These are phyloP conservation scores for Megalops cyprinoides DNA, from an alignment of 2,797 vertebrate genomes.

Conservation along the genomic window DNA sequence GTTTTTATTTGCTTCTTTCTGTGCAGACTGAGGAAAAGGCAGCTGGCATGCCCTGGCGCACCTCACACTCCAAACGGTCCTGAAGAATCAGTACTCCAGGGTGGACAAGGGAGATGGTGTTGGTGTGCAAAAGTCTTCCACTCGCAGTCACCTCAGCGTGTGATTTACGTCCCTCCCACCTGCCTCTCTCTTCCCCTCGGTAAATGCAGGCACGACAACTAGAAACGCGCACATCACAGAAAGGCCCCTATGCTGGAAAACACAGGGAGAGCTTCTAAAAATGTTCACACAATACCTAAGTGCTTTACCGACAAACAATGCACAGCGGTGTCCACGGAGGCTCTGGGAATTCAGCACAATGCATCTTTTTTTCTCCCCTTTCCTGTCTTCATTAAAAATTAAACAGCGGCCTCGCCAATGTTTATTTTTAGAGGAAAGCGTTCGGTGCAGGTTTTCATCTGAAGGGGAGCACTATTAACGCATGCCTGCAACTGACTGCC, in stretches of 20 bases:
- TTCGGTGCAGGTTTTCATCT: background rate
- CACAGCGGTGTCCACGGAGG: background rate
- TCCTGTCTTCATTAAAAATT: constrained; percentile 1
- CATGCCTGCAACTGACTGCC: background rate
- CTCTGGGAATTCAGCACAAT: background rate
- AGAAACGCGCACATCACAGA: background rate
- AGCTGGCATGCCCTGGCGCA: no score
- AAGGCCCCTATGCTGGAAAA: background rate
- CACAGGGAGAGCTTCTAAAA: background rate
- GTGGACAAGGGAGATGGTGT: no score
- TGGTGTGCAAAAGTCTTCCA: no score
- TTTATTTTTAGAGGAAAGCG: constrained; percentile 23
- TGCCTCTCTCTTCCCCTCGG: background rate
- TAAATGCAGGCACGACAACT: background rate
- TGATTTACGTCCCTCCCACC: background rate
- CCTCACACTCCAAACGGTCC: no score
- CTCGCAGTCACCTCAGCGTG: no score
- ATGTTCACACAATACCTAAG: background rate
- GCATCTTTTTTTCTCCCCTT: background rate
- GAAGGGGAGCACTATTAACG: background rate
- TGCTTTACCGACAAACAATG: background rate
- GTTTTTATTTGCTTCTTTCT: no score
- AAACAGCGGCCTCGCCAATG: background rate
- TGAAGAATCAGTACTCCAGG: no score
- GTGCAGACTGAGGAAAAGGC: no score